Base-by-base conservation (phyloP, 2,888 invertebrate genomes). In the Drosophila parthenogenetica region DNA sequence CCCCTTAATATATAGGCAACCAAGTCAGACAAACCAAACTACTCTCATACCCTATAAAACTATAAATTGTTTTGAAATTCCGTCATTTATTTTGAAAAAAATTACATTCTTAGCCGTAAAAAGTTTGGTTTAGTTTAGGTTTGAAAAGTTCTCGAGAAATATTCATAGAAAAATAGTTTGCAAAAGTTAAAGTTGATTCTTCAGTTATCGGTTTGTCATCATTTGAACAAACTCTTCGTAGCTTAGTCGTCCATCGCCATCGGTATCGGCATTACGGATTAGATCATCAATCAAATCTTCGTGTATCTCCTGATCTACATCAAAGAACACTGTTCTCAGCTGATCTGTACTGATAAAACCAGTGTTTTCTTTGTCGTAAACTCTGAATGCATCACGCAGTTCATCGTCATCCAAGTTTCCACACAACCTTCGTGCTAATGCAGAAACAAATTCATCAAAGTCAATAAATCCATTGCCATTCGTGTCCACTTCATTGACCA, bases 341-440 rank as follows among this genome's bases (percentile, higher is more conserved):
- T 98, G 98, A 73, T 98, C 98, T 78, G 97, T 97, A 70, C 97
- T 97, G 93, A 99, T 98, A 94, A 98, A 98, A 84, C 99, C 99
- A 93, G 98, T 98, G 92, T 98, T 98, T 93, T 99, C 98, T 94
- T 98, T 98, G 94, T 99, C 98, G 93, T 98, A 98, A 11, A 79
- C 8, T 0, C 19, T 39, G 29, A 79, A 77, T 1, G 79, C 43
- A 1, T 70, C 79, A 92, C 98, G 95, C 93, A 99, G 97, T 93
- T 98, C 98, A 93, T 98, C 98, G 94, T 98, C 98, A 92, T 97
- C 96, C 93, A 98, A 98, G 65, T 98, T 98, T 94, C 98, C 98
- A 93, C 98, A 97, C 97, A 98, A 98, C 94, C 98, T 98, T 90
- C 97, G 95, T 89, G 98, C 97, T 98, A 99, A 98, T 98, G 98